Conservation (phyloP, 2,113 vertebrate species). For the Pteronura brasiliensis region DNA sequence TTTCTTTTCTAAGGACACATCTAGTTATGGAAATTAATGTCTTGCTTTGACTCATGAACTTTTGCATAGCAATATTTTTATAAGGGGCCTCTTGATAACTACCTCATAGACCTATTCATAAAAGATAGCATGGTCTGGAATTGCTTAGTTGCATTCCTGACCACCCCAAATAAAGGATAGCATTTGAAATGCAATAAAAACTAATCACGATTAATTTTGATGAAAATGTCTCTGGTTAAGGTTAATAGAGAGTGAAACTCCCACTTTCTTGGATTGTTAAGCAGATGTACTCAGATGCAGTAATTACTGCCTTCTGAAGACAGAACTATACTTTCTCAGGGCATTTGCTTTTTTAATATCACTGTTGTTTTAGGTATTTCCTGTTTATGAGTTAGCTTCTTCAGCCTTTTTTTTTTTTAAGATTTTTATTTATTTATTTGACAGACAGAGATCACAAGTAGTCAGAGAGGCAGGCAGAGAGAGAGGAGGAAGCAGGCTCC, state of each 20-base stretch:
- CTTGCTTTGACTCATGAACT: slow-evolving; percentile 61
- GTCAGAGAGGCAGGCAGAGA: too few relatives aligned
- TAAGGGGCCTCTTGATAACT: slow-evolving; percentile 58
- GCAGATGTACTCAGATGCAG: slow-evolving; percentile 53
- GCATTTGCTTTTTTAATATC: slow-evolving; percentile 34
- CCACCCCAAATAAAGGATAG: slow-evolving; percentile 72
- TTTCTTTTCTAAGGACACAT: slow-evolving; percentile 23
- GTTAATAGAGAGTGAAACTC: slow-evolving; percentile 69
- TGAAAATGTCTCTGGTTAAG: slow-evolving; percentile 71
- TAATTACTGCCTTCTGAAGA: slow-evolving; percentile 54
- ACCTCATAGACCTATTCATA: slow-evolving; percentile 58
- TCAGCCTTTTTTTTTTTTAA: slow-evolving; percentile 2
- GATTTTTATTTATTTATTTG: too few relatives aligned
- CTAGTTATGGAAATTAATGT: slow-evolving; percentile 65
- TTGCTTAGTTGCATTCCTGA: slow-evolving; percentile 74
- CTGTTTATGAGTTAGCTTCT: neutral
- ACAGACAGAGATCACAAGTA: too few relatives aligned
- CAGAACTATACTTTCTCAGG: slow-evolving; percentile 41
- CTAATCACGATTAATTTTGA: slow-evolving; percentile 73
- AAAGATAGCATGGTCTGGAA: slow-evolving; percentile 72
- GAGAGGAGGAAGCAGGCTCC: too few relatives aligned
- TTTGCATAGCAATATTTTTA: slow-evolving; percentile 64
- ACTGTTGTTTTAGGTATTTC: slow-evolving; percentile 20
- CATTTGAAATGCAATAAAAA: slow-evolving; percentile 74
- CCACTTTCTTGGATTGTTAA: slow-evolving; percentile 60